Conservation (phyloP, 2,113 vertebrate species). For the Dicentrarchus labrax region DNA sequence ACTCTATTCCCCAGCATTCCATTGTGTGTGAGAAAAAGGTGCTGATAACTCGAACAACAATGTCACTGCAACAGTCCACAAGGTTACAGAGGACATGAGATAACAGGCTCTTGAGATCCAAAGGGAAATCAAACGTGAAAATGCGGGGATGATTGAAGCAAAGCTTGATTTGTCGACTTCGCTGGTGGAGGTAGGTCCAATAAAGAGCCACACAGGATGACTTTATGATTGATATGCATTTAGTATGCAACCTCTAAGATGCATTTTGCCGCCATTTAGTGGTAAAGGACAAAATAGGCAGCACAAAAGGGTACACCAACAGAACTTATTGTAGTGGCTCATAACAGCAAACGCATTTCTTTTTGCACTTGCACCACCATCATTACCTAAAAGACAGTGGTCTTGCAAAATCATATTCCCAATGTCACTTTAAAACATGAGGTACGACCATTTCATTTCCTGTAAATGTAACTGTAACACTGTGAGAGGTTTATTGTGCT, state of each 20-base stretch:
- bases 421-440: constrained; percentile 32
- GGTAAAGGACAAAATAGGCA: not conserved
- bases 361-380: not conserved
- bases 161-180: not conserved
- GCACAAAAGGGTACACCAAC: not conserved
- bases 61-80: not conserved
- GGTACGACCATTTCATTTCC: constrained; percentile 23
- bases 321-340: not conserved
- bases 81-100: constrained; percentile 20
- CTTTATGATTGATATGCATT: constrained; percentile 21
- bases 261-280: not conserved
- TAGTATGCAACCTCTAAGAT: not conserved
- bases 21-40: not conserved
- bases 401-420: not conserved
- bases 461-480: not conserved
- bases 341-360: not conserved
- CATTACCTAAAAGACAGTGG: not conserved
- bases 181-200: not conserved
- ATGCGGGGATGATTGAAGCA: not conserved
- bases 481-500: constrained; percentile 15
- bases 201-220: constrained; percentile 7
- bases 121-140: constrained; percentile 22
- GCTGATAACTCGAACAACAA: constrained; percentile 13
- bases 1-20: not conserved
- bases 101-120: constrained; percentile 9